Base-by-base conservation (phyloP, 2,888 invertebrate species). In the Phaonia tiefii region DNA sequence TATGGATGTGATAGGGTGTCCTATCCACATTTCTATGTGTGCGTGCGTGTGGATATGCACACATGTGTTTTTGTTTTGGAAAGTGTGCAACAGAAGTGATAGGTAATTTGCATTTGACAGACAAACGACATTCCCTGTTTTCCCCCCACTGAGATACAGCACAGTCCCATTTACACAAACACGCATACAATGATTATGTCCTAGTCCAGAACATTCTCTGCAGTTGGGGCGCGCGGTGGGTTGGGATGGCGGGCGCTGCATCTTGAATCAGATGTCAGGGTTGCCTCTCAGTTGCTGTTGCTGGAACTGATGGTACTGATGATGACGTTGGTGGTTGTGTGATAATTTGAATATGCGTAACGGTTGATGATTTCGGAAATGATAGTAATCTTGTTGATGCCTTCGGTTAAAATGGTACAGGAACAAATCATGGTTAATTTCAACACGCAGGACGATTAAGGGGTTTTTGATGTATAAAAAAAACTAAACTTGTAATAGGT, bases 101-200 rank as follows among this genome's bases (percentile, higher is more conserved):
- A 85, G 87, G 88, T 88, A 88, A 88, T 88, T 88, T 88, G 88
- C 88, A 88, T 89, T 87, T 89, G 88, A 87, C 89, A 88, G 88
- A 63, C 51, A 63, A 13, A 56, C 31, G 65, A 49, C 54, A 76
- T 74, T 70, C 74, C 49, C 39, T 63, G 10, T 20, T 13, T 44
- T n/a, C 44, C n/a, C n/a, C n/a, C 2, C 13, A 2, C 2, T 15
- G 20, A 22, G 11, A 22, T 7, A 7, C 42, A n/a, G 39, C n/a
- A 17, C 39, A 63, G 3, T 13, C 25, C 3, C 8, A 11, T 22
- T 22, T 22, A 51, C 20, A 7, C 22, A 54, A 20, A 39, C 63
- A 63, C 8, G 31, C 8, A 22, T 22, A 63, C 22, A 63, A 20
- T 63, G 63, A 63, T 63, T 63, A 42, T 37, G 15, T 42, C 39